Base-by-base conservation (phyloP, 1,140 invertebrate species). In the Drosophila lowei region DNA sequence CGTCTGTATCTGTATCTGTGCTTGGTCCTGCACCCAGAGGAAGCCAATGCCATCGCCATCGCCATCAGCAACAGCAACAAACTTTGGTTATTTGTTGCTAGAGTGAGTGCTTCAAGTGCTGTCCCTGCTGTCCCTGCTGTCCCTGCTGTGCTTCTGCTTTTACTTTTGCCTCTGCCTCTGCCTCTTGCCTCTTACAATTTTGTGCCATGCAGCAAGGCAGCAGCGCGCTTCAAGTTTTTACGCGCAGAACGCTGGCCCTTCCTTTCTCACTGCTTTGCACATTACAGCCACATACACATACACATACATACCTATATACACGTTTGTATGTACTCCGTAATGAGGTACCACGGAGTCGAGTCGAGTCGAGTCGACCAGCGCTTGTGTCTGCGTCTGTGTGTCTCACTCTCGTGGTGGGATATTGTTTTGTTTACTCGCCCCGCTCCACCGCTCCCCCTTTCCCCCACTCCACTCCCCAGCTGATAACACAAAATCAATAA, bases 401-500 rank as follows among this genome's bases (percentile, higher is more conserved):
- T 76, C 76, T 72, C 63, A 62, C 56, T 72, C 61, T 62, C 55
- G 38, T 46, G 52, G 25, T 50, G 44, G 55, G 62, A 59, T 46
- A 57, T 44, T 16, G 65, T 55, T 49, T 61, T 64, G 25, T 59
- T 64, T 18, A 21, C 18, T 54, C 44, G 18, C 47, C 13, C 6
- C 25, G n/a, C n/a, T n/a, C n/a, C n/a, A n/a, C n/a, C n/a, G n/a
- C 23, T 41, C 16, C 56, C 44, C 52, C 15, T 28, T 46, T 25
- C 55, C 52, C 54, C 72, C 56, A 61, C 2, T 7, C 8, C 28
- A 13, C 5, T 25, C 34, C 9, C 76, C 44, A 48, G 56, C 63
- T 77, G 77, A 81, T 81, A 81, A 81, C 68, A 77, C 63, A 81
- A 81, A 81, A 81, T 81, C 79, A 81, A 81, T 81, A 80, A 81